phyloP scores from a whole-genome alignment of 2,888 invertebrate species.

The Drosophila quinaria region DNA sequence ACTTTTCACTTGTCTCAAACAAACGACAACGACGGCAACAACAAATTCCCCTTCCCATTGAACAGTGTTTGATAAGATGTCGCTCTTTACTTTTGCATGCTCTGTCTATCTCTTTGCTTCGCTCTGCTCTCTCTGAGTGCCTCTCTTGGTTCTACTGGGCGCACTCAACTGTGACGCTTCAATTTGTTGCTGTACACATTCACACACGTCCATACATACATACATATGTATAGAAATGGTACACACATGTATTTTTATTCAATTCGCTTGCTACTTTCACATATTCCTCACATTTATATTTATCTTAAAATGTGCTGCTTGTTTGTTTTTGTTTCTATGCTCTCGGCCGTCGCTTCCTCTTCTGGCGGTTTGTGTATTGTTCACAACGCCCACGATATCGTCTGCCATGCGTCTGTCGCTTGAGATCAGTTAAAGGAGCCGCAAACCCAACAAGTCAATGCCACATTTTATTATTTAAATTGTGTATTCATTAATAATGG shows the following conservation, averaged over 20 bases:
- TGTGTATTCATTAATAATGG: constrained; percentile 37
- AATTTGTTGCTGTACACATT: constrained; percentile 56
- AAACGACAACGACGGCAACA: constrained; percentile 18
- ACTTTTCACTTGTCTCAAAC: constrained; percentile 52
- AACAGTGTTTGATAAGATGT: constrained; percentile 55
- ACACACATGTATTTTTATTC: constrained; percentile 37
- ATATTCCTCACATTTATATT: constrained; percentile 69
- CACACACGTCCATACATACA: no score
- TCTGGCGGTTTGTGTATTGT: constrained; percentile 38
- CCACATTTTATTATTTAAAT: constrained; percentile 48
- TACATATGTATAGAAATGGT: no score
- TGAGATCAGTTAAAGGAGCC: constrained; percentile 30
- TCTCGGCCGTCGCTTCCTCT: constrained; percentile 37
- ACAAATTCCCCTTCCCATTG: constrained; percentile 28
- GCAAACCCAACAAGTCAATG: constrained; percentile 53
- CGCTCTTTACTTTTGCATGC: constrained; percentile 18
- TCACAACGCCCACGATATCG: constrained; percentile 63
- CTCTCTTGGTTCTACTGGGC: constrained; percentile 27
- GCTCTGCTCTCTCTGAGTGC: background rate
- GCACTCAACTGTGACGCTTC: constrained; percentile 73
- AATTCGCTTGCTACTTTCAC: constrained; percentile 53
- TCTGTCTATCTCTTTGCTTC: constrained; percentile 5
- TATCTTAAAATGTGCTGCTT: constrained; percentile 68
- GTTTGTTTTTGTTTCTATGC: constrained; percentile 63
- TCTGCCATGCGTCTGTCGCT: constrained; percentile 69